phyloP scores from a whole-genome alignment of 2,113 vertebrate genomes.

The Nicator chloris region DNA sequence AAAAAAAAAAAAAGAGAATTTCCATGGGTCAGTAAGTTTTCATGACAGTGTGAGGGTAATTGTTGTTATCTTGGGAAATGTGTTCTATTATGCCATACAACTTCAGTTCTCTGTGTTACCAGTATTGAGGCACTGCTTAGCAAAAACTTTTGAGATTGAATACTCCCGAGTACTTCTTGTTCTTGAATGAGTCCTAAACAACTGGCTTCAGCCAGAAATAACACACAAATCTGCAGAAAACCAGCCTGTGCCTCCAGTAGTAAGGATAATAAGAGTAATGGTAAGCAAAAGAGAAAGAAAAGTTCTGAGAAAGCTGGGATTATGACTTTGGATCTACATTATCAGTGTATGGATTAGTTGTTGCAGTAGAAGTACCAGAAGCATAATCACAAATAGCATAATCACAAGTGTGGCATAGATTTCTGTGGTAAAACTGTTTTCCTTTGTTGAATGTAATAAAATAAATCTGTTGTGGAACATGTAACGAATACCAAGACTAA shows the following conservation, averaged over 20 bases:
- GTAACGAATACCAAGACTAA: neutral
- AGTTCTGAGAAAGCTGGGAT: neutral
- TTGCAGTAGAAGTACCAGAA: neutral
- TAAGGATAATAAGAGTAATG: neutral
- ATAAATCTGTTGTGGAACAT: neutral
- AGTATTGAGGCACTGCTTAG: neutral
- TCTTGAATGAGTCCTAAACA: neutral
- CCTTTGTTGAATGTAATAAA: neutral
- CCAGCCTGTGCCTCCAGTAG: neutral
- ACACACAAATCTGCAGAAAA: neutral
- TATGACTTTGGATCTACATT: neutral
- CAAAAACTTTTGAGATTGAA: neutral
- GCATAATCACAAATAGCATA: neutral
- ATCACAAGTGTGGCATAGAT: neutral
- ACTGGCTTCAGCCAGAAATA: neutral
- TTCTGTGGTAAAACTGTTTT: neutral
- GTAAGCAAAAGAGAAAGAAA: neutral
- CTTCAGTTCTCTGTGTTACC: neutral
- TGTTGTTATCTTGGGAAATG: neutral
- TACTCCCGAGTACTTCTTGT: neutral
- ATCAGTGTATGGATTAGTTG: neutral
- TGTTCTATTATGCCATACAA: neutral
- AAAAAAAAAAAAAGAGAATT: rapidly evolving
- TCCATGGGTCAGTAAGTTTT: neutral
- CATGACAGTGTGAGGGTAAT: neutral